phyloP scores from a whole-genome alignment of 2,888 invertebrate genomes.

The Macropis europaea region DNA sequence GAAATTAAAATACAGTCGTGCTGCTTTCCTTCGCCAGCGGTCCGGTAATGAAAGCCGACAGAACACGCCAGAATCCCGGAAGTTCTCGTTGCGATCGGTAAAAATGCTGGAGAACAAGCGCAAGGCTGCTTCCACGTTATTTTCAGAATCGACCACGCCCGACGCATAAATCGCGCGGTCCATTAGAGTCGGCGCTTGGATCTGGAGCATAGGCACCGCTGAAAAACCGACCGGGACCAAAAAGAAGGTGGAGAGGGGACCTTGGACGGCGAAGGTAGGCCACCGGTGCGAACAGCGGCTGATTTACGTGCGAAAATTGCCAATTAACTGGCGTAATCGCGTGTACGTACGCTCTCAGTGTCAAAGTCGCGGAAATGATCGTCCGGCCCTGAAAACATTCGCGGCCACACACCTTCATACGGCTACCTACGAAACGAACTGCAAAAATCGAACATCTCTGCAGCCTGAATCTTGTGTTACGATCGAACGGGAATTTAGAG shows the following conservation, averaged over 20 bases:
- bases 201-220: constrained; percentile 9
- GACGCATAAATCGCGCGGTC: constrained; percentile 41
- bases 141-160: constrained; percentile 40
- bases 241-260: constrained; percentile 55
- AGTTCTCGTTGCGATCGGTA: constrained; percentile 13
- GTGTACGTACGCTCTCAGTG: constrained; percentile 15
- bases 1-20: too few relatives aligned
- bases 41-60: too few relatives aligned
- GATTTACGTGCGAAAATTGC: constrained; percentile 70
- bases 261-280: constrained; percentile 66
- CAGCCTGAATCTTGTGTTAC: too few relatives aligned
- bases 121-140: constrained; percentile 45
- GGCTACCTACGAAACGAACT: too few relatives aligned
- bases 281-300: constrained; percentile 58
- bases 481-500: too few relatives aligned
- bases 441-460: too few relatives aligned
- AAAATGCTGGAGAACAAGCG: constrained; percentile 24
- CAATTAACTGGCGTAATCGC: constrained; percentile 67
- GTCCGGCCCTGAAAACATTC: constrained; percentile 26
- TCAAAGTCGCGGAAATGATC: constrained; percentile 52
- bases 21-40: background rate
- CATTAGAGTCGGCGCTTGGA: constrained; percentile 42
- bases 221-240: constrained; percentile 43
- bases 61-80: constrained; percentile 31
- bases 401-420: constrained; percentile 29